Evolutionary conservation across 2,113 vertebrate species (phyloP), one percentile per base, ranked within the genome.

Genomic region (Chloebia gouldiae): DNA sequence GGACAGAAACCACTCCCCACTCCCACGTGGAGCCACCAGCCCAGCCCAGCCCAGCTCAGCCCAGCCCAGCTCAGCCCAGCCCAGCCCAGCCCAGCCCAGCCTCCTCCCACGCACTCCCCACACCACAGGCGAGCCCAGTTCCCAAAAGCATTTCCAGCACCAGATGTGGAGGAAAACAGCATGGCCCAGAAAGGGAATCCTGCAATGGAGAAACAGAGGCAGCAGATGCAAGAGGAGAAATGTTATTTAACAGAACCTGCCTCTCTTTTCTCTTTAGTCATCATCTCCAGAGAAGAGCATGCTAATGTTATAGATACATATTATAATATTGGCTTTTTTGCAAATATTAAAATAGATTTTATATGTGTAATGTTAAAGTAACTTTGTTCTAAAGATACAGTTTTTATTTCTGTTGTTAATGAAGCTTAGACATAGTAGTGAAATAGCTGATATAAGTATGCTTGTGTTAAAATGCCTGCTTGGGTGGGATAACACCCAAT

Each of bases 101-200:
- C 68, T 40, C 68, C 59, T 50, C 90, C 95, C 92, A 86, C 68
- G 0, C 81, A 4, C 24, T 22, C 51, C 86, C 61, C 70, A 35
- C 54, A 54, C 40, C 3, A 0, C 56, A 45, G 56, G 20, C 42
- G 0, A 56, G 75, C 91, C 78, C 33, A 0, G 15, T 63, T 88
- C 79, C 83, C 86, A 10, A 5, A 69, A 61, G 54, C 4, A 23
- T 61, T 45, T 16, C 21, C 72, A 88, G 76, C 89, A 66, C 15
- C 91, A 95, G 77, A 73, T 63, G 89, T 54, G 89, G 30, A 84
- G 35, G 45, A 59, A 45, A 63, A 25, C 81, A 84, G 80, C 42
- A 19, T 1, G 0, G 25, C 50, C 12, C 51, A 44, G 53, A 44
- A 53, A 72, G 64, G 47, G 68, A 83, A 87, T 71, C 68, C 45